Conservation (phyloP, 1,140 invertebrate species). For the Metaphire vulgaris region DNA sequence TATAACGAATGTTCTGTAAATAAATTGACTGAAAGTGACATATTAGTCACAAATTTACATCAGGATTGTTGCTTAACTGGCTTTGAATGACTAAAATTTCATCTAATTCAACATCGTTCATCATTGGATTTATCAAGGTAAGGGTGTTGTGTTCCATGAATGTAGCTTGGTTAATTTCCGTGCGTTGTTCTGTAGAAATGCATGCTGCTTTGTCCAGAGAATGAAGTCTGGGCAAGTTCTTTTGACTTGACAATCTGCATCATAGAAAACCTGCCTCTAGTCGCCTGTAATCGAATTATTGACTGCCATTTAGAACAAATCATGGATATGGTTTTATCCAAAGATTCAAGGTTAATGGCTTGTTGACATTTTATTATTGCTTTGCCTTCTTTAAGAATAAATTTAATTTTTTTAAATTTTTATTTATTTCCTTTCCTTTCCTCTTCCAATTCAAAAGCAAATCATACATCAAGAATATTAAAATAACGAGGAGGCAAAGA, state of each 20-base stretch:
- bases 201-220: neutral
- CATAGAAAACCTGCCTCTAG: neutral
- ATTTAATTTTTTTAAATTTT: no score
- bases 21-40: no score
- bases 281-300: neutral
- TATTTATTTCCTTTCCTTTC: no score
- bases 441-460: neutral
- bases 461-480: neutral
- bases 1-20: no score
- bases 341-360: neutral
- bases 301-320: neutral
- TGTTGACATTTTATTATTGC: neutral
- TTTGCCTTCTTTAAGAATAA: neutral
- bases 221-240: neutral
- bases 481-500: neutral
- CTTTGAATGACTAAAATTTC: neutral
- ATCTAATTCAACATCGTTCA: neutral
- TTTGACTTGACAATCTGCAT: neutral
- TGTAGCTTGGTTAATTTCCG: neutral
- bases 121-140: neutral
- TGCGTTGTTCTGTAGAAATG: neutral
- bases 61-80: neutral
- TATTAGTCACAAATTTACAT: neutral
- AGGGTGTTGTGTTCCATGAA: neutral
- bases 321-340: neutral